Evolutionary conservation across 2,888 invertebrate genomes (phyloP), one percentile per base, ranked within the genome.

Genomic region (Pristionchus fissidentatus): DNA sequence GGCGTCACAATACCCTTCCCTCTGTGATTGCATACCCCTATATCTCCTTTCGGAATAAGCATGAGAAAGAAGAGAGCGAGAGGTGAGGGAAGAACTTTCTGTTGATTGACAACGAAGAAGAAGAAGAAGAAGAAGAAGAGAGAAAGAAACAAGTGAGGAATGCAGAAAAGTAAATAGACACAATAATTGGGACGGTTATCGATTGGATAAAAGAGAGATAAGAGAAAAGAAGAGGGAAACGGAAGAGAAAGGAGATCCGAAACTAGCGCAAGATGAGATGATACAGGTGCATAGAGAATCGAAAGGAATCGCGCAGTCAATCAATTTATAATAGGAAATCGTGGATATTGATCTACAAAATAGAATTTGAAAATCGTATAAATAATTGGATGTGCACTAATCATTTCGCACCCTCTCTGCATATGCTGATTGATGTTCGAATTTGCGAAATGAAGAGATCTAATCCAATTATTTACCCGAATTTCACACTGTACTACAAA

Each of bases 161-260:
- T 66, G 66, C 66, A 66, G 66, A 66, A 66, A 66, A 66, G 66
- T 66, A 66, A 66, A 66, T 66, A 66, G 66, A 66, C 35, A 66
- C 38, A 66, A 38, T 22, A 66, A 38, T 66, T 66, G 66, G 66
- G 66, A 66, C 66, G n/a, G n/a, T n/a, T 66, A 66, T 66, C 66
- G 66, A 66, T 66, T 66, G 66, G 66, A 66, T 66, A 66, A 66
- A 38, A 38, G 66, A 66, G 26, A 38, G 26, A n/a, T 15, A 38
- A 43, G 46, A 32, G 46, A 60, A 55, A 10, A 41, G 46, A 60
- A 55, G 19, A 41, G 60, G 29, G 80, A 55, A n/a, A 19, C 13
- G 32, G 73, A 62, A 43, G 35, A 80, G 80, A 80, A 60, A 80
- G 80, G 41, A 38, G 29, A 41, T 19, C 43, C 26, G 80, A 80